Evolutionary conservation across 1,140 invertebrate genomes (phyloP), one percentile per base, ranked within the genome.

Genomic region (Lordiphosa stackelbergi): DNA sequence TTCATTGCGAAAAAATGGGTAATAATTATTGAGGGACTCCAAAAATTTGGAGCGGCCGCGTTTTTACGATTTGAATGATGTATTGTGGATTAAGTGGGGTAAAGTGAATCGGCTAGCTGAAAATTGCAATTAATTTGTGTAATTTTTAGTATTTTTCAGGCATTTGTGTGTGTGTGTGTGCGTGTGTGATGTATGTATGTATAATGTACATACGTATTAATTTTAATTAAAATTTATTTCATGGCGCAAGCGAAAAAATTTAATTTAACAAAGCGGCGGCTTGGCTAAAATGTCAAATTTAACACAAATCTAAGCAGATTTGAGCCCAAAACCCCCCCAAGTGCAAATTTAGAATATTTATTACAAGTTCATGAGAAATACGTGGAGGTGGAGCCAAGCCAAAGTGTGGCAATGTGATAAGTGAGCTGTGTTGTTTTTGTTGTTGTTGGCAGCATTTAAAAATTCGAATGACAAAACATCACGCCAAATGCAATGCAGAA

Each of bases 321-420:
- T 16, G 16, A 16, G 16, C 16, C 16, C 16, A 7, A 56, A 56
- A 47, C 54, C n/a, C n/a, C n/a, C n/a, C 55, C 54, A 75, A 79
- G 77, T 75, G 77, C 75, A 79, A 79, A 75, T 75, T 75, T 83
- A 65, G 77, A 83, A 77, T 83, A 66, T 70, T 61, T 72, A 69
- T 65, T 69, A 81, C 77, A 81, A 81, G 77, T 83, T 81, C 77
- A 81, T 77, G 77, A 71, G 72, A 83, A 78, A 79, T 52, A 48
- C 53, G 53, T 64, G 46, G 47, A 79, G 56, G 74, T 68, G 64
- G 55, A 68, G 63, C 65, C 24, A 45, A 45, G 28, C 53, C 16
- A 55, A 40, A 16, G 41, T 55, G 53, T 53, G 63, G 56, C 46
- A 49, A 52, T 48, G 49, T 70, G 70, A 79, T 79, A 79, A 79